Percentiles rank a stretch among this genome's conserved stretches.
These are phyloP conservation scores for Wasmannia auropunctata DNA, from an alignment of 1,140 invertebrate genomes.

Conservation along the genomic window DNA sequence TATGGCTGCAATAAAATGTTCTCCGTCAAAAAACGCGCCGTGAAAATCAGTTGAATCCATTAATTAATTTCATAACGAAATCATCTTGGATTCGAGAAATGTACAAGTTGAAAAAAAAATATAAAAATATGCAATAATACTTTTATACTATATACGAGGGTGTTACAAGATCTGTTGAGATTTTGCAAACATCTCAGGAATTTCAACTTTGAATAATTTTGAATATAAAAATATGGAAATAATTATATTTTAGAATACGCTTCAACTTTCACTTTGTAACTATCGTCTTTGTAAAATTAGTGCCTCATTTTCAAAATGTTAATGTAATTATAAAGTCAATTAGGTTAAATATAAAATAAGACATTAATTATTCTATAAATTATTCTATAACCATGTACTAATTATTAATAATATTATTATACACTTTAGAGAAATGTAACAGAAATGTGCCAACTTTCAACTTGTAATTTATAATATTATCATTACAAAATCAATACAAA, in stretches of 20 bases:
- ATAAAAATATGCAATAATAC: not conserved
- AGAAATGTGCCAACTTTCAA: not conserved
- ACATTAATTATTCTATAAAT: not conserved
- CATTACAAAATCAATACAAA: not conserved
- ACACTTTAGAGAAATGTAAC: not conserved
- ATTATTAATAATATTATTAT: not conserved
- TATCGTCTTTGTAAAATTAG: not conserved
- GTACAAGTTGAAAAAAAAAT: not conserved
- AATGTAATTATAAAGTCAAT: not conserved
- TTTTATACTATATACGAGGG: not conserved
- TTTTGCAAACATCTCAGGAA: not conserved
- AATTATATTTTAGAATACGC: slow-evolving; percentile 6
- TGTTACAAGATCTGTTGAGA: not conserved
- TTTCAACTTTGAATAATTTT: not conserved
- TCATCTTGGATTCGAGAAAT: not conserved
- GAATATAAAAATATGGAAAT: not conserved
- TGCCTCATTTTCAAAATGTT: not conserved
- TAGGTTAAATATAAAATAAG: not conserved
- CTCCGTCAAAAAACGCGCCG: not conserved
- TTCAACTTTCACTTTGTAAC: not conserved
- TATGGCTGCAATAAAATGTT: not conserved
- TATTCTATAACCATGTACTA: not conserved
- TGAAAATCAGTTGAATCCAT: not conserved
- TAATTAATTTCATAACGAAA: not conserved
- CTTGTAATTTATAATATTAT: not conserved